phyloP scores from a whole-genome alignment of 2,888 invertebrate species.

The Eutolmus rufibarbis region DNA sequence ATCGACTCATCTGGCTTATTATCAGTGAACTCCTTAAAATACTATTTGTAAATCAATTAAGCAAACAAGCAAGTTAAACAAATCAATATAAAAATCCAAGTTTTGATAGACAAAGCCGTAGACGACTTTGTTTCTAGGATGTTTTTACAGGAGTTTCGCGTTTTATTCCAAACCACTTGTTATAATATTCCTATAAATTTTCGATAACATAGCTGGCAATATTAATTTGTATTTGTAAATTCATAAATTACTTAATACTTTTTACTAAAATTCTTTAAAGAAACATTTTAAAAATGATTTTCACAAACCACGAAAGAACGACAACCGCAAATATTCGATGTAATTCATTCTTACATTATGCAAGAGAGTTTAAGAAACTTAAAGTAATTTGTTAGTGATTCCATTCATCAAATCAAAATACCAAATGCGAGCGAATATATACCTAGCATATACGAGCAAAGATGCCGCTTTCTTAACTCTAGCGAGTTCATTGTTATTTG shows the following conservation, averaged over 20 bases:
- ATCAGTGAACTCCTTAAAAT: not conserved
- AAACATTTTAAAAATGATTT: too few species aligned
- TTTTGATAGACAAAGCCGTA: not conserved
- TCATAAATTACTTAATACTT: too few species aligned
- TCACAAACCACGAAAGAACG: not conserved
- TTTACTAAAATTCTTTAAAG: too few species aligned
- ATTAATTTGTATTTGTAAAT: too few species aligned
- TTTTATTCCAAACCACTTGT: too few species aligned
- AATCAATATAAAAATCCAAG: not conserved
- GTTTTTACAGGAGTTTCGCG: too few species aligned
- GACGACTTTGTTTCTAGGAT: not conserved
- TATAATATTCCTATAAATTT: too few species aligned
- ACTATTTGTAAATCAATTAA: not conserved
- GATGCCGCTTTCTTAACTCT: constrained; percentile 84
- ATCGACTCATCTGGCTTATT: not conserved
- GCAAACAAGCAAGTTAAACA: not conserved
- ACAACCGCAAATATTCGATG: not conserved
- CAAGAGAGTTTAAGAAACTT: too few species aligned
- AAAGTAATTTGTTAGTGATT: not conserved
- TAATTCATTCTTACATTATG: too few species aligned
- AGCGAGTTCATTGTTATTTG: constrained; percentile 74
- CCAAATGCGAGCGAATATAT: not conserved
- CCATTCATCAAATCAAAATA: not conserved
- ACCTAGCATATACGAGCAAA: constrained; percentile 72
- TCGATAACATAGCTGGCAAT: too few species aligned